phyloP scores from a whole-genome alignment of 2,113 vertebrate genomes.

The Cyanoderma ruficeps region DNA sequence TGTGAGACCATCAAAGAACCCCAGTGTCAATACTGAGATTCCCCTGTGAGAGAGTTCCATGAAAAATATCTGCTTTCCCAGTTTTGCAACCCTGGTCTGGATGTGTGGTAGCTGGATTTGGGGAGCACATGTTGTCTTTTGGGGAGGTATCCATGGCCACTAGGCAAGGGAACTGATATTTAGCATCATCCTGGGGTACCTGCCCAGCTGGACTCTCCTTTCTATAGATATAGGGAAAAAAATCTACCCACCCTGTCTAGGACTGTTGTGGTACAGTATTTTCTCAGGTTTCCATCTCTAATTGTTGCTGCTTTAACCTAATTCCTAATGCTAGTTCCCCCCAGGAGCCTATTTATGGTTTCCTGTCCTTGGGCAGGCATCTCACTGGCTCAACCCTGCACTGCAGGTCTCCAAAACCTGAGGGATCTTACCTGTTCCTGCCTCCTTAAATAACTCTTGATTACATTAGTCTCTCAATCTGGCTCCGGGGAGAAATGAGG shows the following conservation, averaged over 20 bases:
- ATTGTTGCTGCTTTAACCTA: not conserved
- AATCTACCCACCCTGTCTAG: fast-evolving
- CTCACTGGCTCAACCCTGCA: not conserved
- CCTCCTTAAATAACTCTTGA: not conserved
- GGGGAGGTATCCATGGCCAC: no score
- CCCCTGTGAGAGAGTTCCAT: not conserved
- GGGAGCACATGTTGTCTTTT: fast-evolving
- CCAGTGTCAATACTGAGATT: not conserved
- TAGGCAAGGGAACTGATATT: not conserved
- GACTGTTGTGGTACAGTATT: not conserved
- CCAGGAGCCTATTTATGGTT: not conserved
- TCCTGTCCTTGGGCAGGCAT: not conserved
- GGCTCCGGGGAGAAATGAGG: not conserved
- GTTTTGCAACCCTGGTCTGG: not conserved
- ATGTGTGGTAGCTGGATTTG: not conserved
- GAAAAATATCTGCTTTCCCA: not conserved
- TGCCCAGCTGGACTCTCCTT: not conserved
- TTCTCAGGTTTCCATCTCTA: not conserved
- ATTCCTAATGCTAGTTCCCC: not conserved
- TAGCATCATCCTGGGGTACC: not conserved
- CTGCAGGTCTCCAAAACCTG: not conserved
- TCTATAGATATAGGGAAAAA: not conserved
- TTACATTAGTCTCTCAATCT: not conserved
- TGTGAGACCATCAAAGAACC: not conserved
- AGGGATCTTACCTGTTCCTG: not conserved